A percentile compares a stretch with the other conserved stretches of the same genome.
These are phyloP conservation scores for Naja naja DNA, from an alignment of 2,113 vertebrate genomes.

Conservation along the genomic window DNA sequence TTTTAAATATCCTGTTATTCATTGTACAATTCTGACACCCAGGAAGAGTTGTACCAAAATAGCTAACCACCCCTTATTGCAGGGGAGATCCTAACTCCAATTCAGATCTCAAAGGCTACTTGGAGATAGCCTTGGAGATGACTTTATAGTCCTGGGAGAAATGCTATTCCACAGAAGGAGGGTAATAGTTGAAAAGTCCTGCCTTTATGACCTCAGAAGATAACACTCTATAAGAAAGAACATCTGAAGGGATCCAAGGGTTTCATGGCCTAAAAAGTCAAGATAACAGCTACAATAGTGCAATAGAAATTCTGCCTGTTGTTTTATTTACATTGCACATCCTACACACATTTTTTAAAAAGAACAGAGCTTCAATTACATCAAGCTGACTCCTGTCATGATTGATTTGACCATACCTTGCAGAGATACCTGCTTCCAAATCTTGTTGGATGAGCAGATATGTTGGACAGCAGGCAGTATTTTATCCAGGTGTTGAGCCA, in stretches of 20 bases:
- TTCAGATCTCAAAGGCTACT: background rate
- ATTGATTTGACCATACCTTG: background rate
- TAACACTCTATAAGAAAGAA: background rate
- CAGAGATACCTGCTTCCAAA: background rate
- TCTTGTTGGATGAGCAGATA: background rate
- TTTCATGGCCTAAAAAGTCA: background rate
- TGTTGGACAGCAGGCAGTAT: background rate
- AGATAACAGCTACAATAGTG: background rate
- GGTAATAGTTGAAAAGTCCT: background rate
- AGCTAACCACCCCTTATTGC: background rate
- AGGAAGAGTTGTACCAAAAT: background rate
- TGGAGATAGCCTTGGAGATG: background rate
- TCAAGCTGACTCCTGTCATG: background rate
- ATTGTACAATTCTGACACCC: background rate
- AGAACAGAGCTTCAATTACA: background rate
- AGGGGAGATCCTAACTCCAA: background rate
- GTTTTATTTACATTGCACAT: background rate
- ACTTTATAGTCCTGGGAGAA: background rate
- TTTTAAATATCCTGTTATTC: background rate
- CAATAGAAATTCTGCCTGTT: background rate
- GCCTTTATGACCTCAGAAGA: background rate
- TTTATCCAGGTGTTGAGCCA: background rate
- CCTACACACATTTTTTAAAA: background rate
- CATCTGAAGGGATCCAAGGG: background rate
- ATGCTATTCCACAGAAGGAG: background rate